Base-by-base conservation (phyloP, 1,140 invertebrate species). In the Hydropsyche tenuis region DNA sequence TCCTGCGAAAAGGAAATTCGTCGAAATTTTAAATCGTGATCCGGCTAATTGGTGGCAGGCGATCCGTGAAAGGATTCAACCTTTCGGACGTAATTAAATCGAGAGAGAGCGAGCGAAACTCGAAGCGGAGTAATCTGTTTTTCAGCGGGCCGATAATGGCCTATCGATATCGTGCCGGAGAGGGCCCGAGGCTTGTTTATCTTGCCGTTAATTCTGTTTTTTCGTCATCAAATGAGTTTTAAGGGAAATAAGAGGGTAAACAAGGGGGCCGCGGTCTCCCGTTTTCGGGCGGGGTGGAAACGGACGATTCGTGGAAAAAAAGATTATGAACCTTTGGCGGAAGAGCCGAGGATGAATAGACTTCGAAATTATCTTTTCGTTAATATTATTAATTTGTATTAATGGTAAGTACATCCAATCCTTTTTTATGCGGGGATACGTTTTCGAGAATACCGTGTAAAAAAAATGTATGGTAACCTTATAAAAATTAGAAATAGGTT, bases 151-250 rank as follows among this genome's bases (percentile, higher is more conserved):
- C 56, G 56, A 53, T 60, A 60, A 60, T 60, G 56, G 56, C 56
- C 56, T 60, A 60, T 60, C 56, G 56, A 60, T 60, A 60, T 60
- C 56, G 3, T 22, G 56, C 9, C 3, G 30, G 30, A 37, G 30
- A 4, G 30, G 30, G 30, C 3, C 3, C 30, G 30, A 37, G 30
- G 56, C 1, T 60, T 60, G 56, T 60, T 60, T 60, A 60, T 60
- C 56, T 60, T 60, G 56, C 56, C 30, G 56, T 60, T 60, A 60
- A 60, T 60, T 60, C 56, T 60, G 56, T 60, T 60, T 60, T 60
- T 60, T 60, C 56, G 56, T 60, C 56, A 60, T 60, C 56, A 60
- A 60, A 60, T 60, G 56, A 60, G 56, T 60, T 60, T 60, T 60
- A 60, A 60, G 56, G 56, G 56, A 60, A 60, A 60, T 60, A 60